phyloP scores from a whole-genome alignment of 1,140 invertebrate genomes.

The Ostrea edulis region DNA sequence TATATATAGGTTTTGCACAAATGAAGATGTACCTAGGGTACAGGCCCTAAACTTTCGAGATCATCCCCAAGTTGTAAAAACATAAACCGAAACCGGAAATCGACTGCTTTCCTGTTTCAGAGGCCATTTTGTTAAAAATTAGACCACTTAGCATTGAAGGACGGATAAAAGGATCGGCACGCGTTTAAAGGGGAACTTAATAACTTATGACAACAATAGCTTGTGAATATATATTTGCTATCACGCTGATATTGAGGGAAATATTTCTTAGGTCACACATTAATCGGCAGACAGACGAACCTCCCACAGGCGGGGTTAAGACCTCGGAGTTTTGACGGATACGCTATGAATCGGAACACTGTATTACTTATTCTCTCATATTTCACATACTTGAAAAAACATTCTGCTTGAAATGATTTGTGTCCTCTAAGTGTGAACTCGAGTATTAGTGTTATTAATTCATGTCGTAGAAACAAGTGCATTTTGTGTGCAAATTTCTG shows the following conservation, averaged over 20 bases:
- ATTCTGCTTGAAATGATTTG: constrained; percentile 29
- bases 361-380: constrained; percentile 31
- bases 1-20: no score
- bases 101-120: constrained; percentile 25
- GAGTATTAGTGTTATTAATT: not conserved
- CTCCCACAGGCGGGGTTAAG: constrained; percentile 40
- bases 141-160: constrained; percentile 9
- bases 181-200: constrained; percentile 2
- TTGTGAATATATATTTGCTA: constrained; percentile 5
- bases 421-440: constrained; percentile 31
- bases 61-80: not conserved
- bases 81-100: constrained; percentile 30
- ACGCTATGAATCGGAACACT: constrained; percentile 35
- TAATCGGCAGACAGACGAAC: constrained; percentile 33
- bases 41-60: not conserved
- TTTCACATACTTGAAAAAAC: constrained; percentile 26
- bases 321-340: constrained; percentile 7
- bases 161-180: not conserved
- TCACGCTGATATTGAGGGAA: not conserved
- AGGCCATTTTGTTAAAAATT: constrained; percentile 41
- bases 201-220: constrained; percentile 39
- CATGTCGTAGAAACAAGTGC: constrained; percentile 24
- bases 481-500: constrained; percentile 2
- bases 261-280: not conserved
- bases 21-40: no score